Conservation (phyloP, 1,140 invertebrate genomes). For the Tetramorium simillimum region DNA sequence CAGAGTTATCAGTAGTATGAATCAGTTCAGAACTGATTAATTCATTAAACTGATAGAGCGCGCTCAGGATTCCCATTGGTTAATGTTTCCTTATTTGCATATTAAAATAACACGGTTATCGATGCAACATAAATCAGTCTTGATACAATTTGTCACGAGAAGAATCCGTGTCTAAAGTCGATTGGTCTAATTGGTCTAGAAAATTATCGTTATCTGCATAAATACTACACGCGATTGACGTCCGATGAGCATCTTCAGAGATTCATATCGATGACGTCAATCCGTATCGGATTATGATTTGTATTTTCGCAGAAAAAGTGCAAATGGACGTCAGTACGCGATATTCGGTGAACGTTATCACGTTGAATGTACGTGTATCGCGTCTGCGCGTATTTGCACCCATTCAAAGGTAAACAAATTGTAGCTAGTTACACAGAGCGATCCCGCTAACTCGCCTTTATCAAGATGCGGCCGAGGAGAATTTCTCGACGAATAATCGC, state of each 20-base stretch:
- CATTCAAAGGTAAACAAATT: constrained; percentile 55
- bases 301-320: background rate
- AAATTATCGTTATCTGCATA: constrained; percentile 19
- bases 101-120: background rate
- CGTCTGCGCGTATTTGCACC: background rate
- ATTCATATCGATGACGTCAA: constrained; percentile 11
- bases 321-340: background rate
- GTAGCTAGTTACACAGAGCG: constrained; percentile 16
- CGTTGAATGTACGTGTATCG: constrained; percentile 11
- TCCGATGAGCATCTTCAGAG: background rate
- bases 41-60: background rate
- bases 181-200: background rate
- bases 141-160: background rate
- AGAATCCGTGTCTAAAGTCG: background rate
- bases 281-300: constrained; percentile 15
- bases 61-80: constrained; percentile 15
- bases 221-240: constrained; percentile 14
- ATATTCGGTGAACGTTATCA: constrained; percentile 31
- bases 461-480: constrained; percentile 36
- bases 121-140: constrained; percentile 22
- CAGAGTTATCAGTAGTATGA: background rate
- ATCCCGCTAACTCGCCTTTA: constrained; percentile 27
- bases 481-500: constrained; percentile 41
- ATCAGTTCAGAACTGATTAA: constrained; percentile 37
- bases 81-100: background rate